phyloP scores from a whole-genome alignment of 2,113 vertebrate genomes.

The Gallinago undulata region DNA sequence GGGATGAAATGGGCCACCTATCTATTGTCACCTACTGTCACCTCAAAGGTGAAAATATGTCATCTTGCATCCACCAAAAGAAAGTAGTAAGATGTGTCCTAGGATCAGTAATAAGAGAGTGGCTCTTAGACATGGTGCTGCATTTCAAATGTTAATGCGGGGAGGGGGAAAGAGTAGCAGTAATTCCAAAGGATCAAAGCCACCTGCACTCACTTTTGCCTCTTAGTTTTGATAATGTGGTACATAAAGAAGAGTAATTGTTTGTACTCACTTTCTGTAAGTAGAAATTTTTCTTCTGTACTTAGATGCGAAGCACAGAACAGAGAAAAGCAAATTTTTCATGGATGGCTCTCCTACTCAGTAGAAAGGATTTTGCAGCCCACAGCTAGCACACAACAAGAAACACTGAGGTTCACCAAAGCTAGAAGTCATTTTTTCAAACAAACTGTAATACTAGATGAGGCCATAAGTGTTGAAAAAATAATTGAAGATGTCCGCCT shows the following conservation, averaged over 20 bases:
- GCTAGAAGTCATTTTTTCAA: constrained; percentile 30
- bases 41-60: neutral
- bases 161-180: neutral
- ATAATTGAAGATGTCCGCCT: constrained; percentile 13
- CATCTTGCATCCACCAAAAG: neutral
- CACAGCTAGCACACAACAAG: neutral
- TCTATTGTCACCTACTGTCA: neutral
- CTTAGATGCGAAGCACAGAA: neutral
- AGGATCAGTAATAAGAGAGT: neutral
- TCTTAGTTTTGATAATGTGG: neutral
- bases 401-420: neutral
- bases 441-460: constrained; percentile 7
- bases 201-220: neutral
- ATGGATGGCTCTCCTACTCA: neutral
- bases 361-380: constrained; percentile 29
- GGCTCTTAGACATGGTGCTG: neutral
- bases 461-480: constrained; percentile 24
- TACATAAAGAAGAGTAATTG: neutral
- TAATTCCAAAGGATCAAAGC: neutral
- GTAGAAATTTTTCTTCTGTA: constrained; percentile 9
- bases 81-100: neutral
- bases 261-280: neutral
- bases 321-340: constrained; percentile 26
- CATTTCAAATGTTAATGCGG: neutral
- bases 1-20: neutral